Conservation (phyloP, 2,797 vertebrate species). For the Pangasius sanitwongsei region DNA sequence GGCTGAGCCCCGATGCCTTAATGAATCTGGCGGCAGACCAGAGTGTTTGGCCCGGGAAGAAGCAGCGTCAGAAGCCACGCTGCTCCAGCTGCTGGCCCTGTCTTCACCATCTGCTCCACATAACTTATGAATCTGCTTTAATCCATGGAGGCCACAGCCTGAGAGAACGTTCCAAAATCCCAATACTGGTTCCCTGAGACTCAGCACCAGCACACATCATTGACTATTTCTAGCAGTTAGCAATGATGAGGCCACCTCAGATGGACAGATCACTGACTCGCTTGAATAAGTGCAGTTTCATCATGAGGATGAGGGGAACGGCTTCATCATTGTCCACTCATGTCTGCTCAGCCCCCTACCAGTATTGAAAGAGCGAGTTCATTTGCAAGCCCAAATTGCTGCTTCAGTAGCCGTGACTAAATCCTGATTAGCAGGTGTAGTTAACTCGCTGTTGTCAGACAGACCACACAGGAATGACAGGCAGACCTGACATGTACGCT, state of each 20-base stretch:
- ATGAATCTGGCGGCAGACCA: conserved; percentile 60
- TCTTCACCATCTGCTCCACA: conserved; percentile 62
- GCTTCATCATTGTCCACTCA: conserved; percentile 17
- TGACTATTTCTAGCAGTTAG: conserved; percentile 50
- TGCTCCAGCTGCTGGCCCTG: conserved; percentile 58
- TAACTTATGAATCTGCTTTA: conserved; percentile 69
- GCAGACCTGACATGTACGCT: conserved; percentile 25
- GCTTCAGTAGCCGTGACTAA: conserved; percentile 40
- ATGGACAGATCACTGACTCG: conserved; percentile 24
- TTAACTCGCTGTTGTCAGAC: conserved; percentile 32
- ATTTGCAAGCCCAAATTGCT: not conserved
- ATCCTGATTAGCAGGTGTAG: conserved; percentile 47
- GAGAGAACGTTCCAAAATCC: conserved; percentile 23
- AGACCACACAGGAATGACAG: conserved; percentile 44
- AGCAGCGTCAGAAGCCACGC: conserved; percentile 43
- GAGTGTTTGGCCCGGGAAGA: conserved; percentile 54
- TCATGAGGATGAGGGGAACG: conserved; percentile 21
- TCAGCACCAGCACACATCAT: conserved; percentile 28
- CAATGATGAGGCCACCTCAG: conserved; percentile 50
- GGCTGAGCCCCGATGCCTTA: conserved; percentile 41
- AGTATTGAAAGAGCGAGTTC: not conserved
- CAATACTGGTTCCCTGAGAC: conserved; percentile 8
- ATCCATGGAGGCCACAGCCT: conserved; percentile 47
- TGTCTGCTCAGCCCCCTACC: not conserved
- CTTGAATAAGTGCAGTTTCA: conserved; percentile 28